These are phyloP conservation scores for Sternarchorhynchus goeldii DNA, from an alignment of 2,797 vertebrate genomes.

Conservation along the genomic window DNA sequence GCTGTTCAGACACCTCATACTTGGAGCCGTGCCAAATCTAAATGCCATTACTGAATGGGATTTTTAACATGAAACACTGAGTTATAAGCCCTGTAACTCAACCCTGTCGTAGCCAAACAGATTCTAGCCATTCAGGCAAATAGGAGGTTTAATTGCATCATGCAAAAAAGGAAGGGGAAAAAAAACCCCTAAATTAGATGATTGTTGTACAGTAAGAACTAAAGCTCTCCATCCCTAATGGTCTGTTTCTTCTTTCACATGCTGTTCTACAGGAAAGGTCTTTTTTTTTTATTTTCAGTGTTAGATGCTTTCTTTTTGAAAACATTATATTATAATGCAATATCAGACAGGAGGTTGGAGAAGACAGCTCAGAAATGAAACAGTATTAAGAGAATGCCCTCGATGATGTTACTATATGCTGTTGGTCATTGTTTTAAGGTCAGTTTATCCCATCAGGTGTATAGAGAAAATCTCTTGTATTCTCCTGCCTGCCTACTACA, in stretches of 20 bases:
- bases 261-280: constrained; percentile 79
- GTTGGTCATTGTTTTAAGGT: constrained; percentile 75
- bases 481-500: constrained; percentile 83
- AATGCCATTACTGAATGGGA: constrained; percentile 30
- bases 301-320: constrained; percentile 65
- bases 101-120: constrained; percentile 52
- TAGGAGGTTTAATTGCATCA: constrained; percentile 48
- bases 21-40: constrained; percentile 38
- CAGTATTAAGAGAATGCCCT: constrained; percentile 82
- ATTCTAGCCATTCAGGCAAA: constrained; percentile 69
- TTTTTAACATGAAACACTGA: constrained; percentile 47
- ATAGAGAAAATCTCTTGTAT: constrained; percentile 75
- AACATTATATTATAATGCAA: constrained; percentile 78
- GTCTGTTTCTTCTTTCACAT: constrained; percentile 66
- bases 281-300: constrained; percentile 72
- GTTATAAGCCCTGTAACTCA: neutral
- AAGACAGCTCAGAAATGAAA: constrained; percentile 76
- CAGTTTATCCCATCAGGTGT: constrained; percentile 79
- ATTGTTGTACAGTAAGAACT: constrained; percentile 27
- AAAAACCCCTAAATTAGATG: neutral
- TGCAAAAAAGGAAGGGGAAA: constrained; percentile 54
- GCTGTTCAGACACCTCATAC: neutral
- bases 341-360: constrained; percentile 76
- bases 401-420: constrained; percentile 79
- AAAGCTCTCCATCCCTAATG: constrained; percentile 43